phyloP scores from a whole-genome alignment of 92 coral and sea anemone genomes.

The Palythoa caribaeorum region DNA sequence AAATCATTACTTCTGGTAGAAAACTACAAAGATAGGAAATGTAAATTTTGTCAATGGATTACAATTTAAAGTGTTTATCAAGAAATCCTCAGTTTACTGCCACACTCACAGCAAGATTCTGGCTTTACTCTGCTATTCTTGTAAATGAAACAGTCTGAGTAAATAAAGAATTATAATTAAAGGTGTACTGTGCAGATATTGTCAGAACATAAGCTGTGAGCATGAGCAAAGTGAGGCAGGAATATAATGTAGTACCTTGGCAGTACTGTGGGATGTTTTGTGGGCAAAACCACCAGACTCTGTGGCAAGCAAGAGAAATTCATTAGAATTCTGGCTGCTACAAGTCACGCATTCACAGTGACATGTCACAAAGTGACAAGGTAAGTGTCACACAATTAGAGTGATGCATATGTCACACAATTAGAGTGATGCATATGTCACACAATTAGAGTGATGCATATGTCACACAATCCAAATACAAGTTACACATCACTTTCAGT shows the following conservation, averaged over 20 bases:
- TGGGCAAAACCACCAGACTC: slow-evolving; percentile 93
- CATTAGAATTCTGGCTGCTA: slow-evolving; percentile 65
- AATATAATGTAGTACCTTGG: slow-evolving; percentile 74
- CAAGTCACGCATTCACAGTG: not conserved
- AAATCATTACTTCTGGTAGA: no score
- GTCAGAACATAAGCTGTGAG: slow-evolving; percentile 24
- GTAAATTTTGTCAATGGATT: not conserved
- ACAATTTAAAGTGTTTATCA: not conserved
- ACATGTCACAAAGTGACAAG: not conserved
- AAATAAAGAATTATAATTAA: not conserved
- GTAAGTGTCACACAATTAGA: not conserved
- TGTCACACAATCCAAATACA: not conserved
- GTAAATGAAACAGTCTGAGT: not conserved
- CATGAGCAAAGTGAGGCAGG: not conserved
- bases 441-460: not conserved
- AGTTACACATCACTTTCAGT: not conserved
- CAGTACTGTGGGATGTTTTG: slow-evolving; percentile 88
- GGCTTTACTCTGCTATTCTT: not conserved
- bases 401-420: not conserved
- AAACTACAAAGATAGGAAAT: no score
- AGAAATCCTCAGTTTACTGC: not conserved
- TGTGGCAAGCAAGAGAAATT: slow-evolving; percentile 92
- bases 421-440: not conserved
- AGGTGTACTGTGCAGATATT: not conserved
- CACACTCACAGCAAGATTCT: slow-evolving; percentile 18